Percentiles rank a stretch among this genome's conserved stretches.
phyloP scores from a whole-genome alignment of 2,113 vertebrate species.

The Callopanchax toddi region DNA sequence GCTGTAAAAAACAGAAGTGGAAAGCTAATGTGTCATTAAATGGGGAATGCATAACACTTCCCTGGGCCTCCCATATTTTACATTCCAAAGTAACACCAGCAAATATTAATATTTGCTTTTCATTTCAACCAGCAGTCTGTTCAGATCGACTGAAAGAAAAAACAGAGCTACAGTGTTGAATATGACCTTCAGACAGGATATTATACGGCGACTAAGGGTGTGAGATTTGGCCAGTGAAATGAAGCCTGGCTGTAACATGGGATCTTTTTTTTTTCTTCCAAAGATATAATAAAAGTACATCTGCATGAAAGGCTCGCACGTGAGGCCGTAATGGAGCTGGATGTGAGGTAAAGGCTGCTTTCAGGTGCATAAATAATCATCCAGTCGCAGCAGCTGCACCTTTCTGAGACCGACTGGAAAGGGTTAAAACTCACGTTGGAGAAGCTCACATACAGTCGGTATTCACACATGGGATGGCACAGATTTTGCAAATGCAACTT shows the following conservation, averaged over 20 bases:
- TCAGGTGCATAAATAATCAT: constrained; percentile 33
- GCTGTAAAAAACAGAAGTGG: constrained; percentile 26
- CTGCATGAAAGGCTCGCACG: constrained; percentile 18
- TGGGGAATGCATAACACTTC: constrained; percentile 70
- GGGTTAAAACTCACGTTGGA: constrained; percentile 4
- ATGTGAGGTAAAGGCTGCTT: constrained; percentile 17
- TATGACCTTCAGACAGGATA: constrained; percentile 72
- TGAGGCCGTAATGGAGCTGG: constrained; percentile 7
- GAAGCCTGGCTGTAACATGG: constrained; percentile 33
- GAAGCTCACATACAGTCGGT: background rate
- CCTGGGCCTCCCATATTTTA: constrained; percentile 66
- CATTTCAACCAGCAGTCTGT: constrained; percentile 75
- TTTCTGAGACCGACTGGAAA: constrained; percentile 10
- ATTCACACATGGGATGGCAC: too few relatives aligned
- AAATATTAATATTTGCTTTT: constrained; percentile 87
- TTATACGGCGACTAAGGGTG: constrained; percentile 52
- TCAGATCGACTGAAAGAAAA: constrained; percentile 46
- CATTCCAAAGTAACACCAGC: constrained; percentile 73
- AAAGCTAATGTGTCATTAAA: constrained; percentile 69
- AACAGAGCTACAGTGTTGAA: constrained; percentile 36
- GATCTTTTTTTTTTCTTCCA: constrained; percentile 9
- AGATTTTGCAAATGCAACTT: too few relatives aligned
- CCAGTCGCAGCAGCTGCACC: constrained; percentile 1
- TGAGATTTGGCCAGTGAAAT: constrained; percentile 40
- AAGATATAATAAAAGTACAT: constrained; percentile 43